phyloP scores from a whole-genome alignment of 2,113 vertebrate genomes.

The Zapornia atra region DNA sequence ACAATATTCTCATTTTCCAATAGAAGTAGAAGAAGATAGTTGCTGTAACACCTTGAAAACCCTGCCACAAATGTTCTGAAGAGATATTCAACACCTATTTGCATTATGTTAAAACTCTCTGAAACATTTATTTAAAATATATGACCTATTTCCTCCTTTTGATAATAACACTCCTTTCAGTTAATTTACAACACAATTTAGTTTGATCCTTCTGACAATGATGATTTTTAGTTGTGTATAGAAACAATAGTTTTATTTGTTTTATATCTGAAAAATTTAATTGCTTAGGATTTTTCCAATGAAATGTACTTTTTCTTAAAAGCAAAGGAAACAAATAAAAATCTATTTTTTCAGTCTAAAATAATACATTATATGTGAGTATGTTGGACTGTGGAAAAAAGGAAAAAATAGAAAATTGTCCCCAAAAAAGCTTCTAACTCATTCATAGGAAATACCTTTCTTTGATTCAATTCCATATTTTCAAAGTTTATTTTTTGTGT shows the following conservation, averaged over 20 bases:
- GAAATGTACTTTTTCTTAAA: not conserved
- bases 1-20: not conserved
- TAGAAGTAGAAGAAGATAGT: not conserved
- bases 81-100: not conserved
- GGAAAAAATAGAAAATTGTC: not conserved
- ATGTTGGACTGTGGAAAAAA: not conserved
- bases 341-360: not conserved
- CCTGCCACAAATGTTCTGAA: not conserved
- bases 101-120: not conserved
- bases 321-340: not conserved
- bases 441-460: not conserved
- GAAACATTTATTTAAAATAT: not conserved
- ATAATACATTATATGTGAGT: not conserved
- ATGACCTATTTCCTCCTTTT: not conserved
- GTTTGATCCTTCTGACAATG: not conserved
- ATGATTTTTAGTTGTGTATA: not conserved
- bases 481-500: not conserved
- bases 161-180: not conserved
- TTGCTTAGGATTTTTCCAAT: not conserved
- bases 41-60: not conserved
- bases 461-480: not conserved
- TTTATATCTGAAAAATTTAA: not conserved
- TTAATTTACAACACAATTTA: not conserved
- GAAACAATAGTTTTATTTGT: too few relatives aligned
- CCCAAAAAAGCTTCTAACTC: accelerated